Percentiles rank a stretch among this genome's conserved stretches.
These are phyloP conservation scores for Pristionchus exspectatus DNA, from an alignment of 2,888 invertebrate genomes.

Conservation along the genomic window DNA sequence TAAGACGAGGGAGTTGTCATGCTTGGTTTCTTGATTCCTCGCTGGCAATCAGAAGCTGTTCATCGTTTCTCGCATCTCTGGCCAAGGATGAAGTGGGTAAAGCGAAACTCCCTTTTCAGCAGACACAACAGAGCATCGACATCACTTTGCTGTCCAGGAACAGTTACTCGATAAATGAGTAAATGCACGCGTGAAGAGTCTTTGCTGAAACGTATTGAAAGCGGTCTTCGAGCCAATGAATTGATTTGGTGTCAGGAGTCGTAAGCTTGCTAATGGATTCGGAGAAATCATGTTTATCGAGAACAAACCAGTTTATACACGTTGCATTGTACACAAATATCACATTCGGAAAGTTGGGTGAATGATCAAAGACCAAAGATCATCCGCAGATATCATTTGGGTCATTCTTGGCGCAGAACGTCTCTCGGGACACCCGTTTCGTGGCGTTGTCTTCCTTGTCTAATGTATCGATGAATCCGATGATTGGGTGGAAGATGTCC, in stretches of 20 bases:
- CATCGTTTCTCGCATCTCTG: not conserved
- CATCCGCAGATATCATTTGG: conserved; percentile 37
- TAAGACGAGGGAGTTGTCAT: not conserved
- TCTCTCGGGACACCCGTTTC: conserved; percentile 36
- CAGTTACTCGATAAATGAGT: too few relatives aligned
- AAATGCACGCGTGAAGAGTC: too few relatives aligned
- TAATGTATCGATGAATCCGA: not conserved
- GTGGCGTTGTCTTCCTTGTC: not conserved
- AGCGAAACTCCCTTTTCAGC: not conserved
- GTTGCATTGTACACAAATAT: not conserved
- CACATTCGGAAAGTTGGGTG: not conserved
- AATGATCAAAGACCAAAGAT: not conserved
- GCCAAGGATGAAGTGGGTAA: not conserved
- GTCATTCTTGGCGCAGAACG: conserved; percentile 24
- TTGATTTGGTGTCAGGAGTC: not conserved
- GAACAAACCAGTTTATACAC: conserved; percentile 26
- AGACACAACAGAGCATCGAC: too few relatives aligned
- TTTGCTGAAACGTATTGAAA: too few relatives aligned
- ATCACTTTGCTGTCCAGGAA: too few relatives aligned
- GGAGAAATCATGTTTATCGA: not conserved
- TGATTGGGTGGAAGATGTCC: conserved; percentile 48
- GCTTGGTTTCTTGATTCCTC: not conserved
- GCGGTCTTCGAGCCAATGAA: not conserved
- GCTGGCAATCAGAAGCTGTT: too few relatives aligned
- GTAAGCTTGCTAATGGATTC: not conserved